A percentile compares a stretch with the other conserved stretches of the same genome.
These are phyloP conservation scores for Pollenia griseotomentosa DNA, from an alignment of 2,888 invertebrate genomes.

Conservation along the genomic window DNA sequence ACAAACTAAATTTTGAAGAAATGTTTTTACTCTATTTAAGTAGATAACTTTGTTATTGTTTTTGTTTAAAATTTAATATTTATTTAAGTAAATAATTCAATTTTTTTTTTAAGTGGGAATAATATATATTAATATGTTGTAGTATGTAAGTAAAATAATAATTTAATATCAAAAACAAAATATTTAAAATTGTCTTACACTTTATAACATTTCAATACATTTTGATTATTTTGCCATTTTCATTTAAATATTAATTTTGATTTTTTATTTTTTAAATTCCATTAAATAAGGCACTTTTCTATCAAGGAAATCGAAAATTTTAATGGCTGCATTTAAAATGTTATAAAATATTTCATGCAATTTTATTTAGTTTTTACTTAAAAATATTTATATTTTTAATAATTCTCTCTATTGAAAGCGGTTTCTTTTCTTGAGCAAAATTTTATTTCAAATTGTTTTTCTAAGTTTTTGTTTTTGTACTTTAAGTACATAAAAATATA, in stretches of 20 bases:
- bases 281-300: slow-evolving; percentile 12
- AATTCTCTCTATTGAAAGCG: slow-evolving; percentile 72
- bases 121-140: slow-evolving; percentile 32
- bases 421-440: slow-evolving; percentile 62
- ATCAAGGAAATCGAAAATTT: neutral
- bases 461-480: slow-evolving; percentile 36
- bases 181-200: neutral
- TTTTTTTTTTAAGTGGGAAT: neutral
- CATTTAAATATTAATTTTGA: neutral
- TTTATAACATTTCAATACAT: slow-evolving; percentile 32
- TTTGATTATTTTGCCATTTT: neutral
- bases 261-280: neutral
- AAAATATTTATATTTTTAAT: slow-evolving; percentile 19
- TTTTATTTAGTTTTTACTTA: slow-evolving; percentile 27
- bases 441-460: slow-evolving; percentile 3
- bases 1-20: slow-evolving; percentile 62
- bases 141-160: slow-evolving; percentile 45
- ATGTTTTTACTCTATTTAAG: slow-evolving; percentile 46
- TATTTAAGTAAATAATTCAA: slow-evolving; percentile 58
- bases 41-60: slow-evolving; percentile 33
- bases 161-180: slow-evolving; percentile 48
- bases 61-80: slow-evolving; percentile 55
- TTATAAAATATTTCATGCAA: slow-evolving; percentile 24
- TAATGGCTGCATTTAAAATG: slow-evolving; percentile 1
- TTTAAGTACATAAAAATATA: slow-evolving; percentile 52